These are phyloP conservation scores for Anthonomus grandis DNA, from an alignment of 1,140 invertebrate genomes.

Conservation along the genomic window DNA sequence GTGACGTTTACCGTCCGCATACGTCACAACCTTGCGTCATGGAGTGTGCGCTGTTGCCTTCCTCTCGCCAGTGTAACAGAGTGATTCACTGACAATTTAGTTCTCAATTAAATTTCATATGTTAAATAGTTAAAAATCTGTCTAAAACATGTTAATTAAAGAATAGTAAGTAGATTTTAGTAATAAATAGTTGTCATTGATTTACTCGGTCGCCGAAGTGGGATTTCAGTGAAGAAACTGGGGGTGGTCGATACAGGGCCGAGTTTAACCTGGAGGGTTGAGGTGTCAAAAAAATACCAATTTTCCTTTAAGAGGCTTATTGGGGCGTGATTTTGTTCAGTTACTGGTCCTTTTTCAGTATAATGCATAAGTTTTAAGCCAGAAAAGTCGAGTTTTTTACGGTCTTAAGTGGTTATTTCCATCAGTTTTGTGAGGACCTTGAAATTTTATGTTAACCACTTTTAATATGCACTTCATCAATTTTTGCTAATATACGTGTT, in stretches of 20 bases:
- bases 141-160: constrained; percentile 45
- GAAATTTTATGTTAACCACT: constrained; percentile 26
- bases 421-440: constrained; percentile 25
- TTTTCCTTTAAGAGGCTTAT: constrained; percentile 16
- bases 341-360: not conserved
- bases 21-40: constrained; percentile 45
- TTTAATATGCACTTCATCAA: constrained; percentile 17
- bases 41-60: constrained; percentile 41
- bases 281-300: constrained; percentile 19
- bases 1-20: constrained; percentile 5
- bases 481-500: constrained; percentile 30
- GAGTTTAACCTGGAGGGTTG: constrained; percentile 17
- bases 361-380: constrained; percentile 2
- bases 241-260: not conserved
- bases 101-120: constrained; percentile 34
- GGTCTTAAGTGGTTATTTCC: too few species aligned
- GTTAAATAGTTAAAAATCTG: constrained; percentile 37
- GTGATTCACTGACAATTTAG: constrained; percentile 33
- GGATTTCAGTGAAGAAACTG: constrained; percentile 23
- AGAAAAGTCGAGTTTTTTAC: not conserved
- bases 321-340: not conserved
- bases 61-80: constrained; percentile 23
- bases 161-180: constrained; percentile 44
- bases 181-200: not conserved
- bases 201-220: not conserved